These are phyloP conservation scores for Glossophaga mutica DNA, from an alignment of 2,797 vertebrate species.

Conservation along the genomic window DNA sequence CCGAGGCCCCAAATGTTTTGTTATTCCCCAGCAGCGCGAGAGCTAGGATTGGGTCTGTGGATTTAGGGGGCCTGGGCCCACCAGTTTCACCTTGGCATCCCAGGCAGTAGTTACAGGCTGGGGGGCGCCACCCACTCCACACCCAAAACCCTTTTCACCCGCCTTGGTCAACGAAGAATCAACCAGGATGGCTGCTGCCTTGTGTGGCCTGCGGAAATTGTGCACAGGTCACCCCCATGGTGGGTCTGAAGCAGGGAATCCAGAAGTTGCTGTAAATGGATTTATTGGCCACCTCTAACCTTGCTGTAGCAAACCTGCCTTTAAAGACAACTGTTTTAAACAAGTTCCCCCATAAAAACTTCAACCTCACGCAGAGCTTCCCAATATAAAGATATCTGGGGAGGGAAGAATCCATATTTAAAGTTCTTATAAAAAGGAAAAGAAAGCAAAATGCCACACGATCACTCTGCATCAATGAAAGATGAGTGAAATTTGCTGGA, in stretches of 20 bases:
- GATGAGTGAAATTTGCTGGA: conserved; percentile 35
- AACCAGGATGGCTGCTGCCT: background rate
- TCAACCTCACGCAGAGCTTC: conserved; percentile 55
- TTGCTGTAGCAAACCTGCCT: conserved; percentile 57
- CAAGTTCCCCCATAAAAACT: conserved; percentile 68
- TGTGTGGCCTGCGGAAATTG: background rate
- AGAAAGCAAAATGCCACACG: conserved; percentile 27
- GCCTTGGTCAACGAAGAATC: background rate
- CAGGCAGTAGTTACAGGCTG: background rate
- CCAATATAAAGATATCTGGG: conserved; percentile 44
- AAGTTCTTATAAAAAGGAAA: conserved; percentile 31
- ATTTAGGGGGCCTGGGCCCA: background rate
- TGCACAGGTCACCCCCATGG: background rate
- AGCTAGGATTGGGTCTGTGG: background rate
- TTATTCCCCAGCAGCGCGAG: conserved; percentile 19
- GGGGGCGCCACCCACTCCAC: background rate
- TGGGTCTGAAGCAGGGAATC: conserved; percentile 30
- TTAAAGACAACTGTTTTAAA: conserved; percentile 70
- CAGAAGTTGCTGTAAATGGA: conserved; percentile 66
- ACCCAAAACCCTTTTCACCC: background rate
- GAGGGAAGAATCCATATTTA: conserved; percentile 18
- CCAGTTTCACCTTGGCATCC: background rate
- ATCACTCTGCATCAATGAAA: conserved; percentile 43
- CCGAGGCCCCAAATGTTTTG: conserved; percentile 53
- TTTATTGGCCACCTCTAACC: conserved; percentile 73